Evolutionary conservation across 2,113 vertebrate species (phyloP).

Genomic region (Myotis davidii): DNA sequence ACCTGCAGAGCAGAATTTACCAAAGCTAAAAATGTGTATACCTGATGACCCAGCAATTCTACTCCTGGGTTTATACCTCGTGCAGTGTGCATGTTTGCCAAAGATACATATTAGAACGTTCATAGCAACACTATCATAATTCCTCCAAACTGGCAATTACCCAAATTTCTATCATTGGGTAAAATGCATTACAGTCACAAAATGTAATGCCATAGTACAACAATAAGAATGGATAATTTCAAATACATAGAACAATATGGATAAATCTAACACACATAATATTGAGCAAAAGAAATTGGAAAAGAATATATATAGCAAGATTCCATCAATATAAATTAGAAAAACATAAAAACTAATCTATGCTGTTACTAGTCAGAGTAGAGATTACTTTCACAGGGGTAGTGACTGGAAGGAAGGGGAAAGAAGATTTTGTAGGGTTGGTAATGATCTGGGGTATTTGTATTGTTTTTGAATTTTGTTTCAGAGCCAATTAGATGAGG

Average conservation of each 20-base stretch:
- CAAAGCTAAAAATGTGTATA: neutral
- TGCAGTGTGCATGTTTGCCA: neutral
- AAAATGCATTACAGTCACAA: neutral
- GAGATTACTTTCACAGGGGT: rapidly evolving
- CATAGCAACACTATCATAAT: neutral
- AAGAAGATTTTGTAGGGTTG: neutral
- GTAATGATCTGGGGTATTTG: neutral
- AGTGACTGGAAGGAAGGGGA: neutral
- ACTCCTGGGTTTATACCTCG: neutral
- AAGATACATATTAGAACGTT: neutral
- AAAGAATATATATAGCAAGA: neutral
- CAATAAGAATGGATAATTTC: neutral
- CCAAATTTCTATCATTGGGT: neutral
- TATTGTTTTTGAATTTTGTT: neutral
- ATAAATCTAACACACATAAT: neutral
- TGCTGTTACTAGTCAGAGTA: neutral
- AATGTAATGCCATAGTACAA: neutral
- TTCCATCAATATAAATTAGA: neutral
- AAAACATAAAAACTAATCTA: neutral
- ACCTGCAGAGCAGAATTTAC: neutral
- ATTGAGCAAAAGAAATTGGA: neutral
- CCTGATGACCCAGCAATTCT: neutral
- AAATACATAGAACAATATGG: neutral
- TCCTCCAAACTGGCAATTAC: neutral
- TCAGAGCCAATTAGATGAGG: neutral